A percentile compares a stretch with the other conserved stretches of the same genome.
These are phyloP conservation scores for Polymixis lichenea DNA, from an alignment of 2,888 invertebrate species.

Conservation along the genomic window DNA sequence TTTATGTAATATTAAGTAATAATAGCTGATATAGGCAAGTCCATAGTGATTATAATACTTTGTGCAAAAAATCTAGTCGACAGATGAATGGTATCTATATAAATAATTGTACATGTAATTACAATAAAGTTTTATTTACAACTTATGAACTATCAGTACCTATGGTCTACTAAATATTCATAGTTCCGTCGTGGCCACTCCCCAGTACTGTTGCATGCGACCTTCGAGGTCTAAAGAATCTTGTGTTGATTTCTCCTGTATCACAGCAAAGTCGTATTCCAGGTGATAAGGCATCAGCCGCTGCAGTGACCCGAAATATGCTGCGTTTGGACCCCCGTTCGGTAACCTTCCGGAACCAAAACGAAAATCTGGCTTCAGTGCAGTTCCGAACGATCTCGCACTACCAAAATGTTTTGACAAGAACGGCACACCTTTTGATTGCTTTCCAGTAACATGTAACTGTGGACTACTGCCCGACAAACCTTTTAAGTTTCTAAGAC, in stretches of 20 bases:
- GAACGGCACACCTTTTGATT: conserved; percentile 88
- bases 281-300: conserved; percentile 95
- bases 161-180: conserved; percentile 78
- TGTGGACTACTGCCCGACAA: conserved; percentile 94
- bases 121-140: conserved; percentile 87
- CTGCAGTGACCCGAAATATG: conserved; percentile 96
- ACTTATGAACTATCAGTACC: conserved; percentile 60
- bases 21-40: conserved; percentile 80
- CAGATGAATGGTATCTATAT: conserved; percentile 87
- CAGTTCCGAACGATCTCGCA: conserved; percentile 94
- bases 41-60: conserved; percentile 86
- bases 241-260: conserved; percentile 93
- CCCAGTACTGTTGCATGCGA: conserved; percentile 97
- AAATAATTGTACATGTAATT: conserved; percentile 82
- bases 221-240: conserved; percentile 95
- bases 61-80: conserved; percentile 90
- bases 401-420: conserved; percentile 95
- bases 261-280: conserved; percentile 96
- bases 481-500: conserved; percentile 90
- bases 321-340: conserved; percentile 95
- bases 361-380: conserved; percentile 90
- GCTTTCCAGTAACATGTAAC: conserved; percentile 87
- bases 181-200: conserved; percentile 96
- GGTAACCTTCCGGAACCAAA: conserved; percentile 91
- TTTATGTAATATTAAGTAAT: conserved; percentile 66